These are phyloP conservation scores for Pseudotriccus pelzelni DNA, from an alignment of 2,797 vertebrate species.

Conservation along the genomic window DNA sequence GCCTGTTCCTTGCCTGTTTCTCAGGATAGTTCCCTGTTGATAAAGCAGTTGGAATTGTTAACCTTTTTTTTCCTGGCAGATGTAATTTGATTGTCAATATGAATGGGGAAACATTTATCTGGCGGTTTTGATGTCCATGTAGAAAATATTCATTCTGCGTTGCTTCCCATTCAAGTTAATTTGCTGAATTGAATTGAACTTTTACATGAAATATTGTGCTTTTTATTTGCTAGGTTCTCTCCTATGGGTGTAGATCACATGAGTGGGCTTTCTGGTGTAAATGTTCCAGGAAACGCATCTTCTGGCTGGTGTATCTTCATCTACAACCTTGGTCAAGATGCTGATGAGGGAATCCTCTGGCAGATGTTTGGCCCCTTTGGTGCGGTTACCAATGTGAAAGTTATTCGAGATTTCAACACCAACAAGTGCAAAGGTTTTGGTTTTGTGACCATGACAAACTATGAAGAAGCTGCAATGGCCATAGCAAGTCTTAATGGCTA, in stretches of 20 bases:
- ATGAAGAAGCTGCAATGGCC: constrained; percentile 99
- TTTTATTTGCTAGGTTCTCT: constrained; percentile 91
- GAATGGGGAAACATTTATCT: constrained; percentile 46
- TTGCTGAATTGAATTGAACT: constrained; percentile 62
- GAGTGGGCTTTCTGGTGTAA: constrained; percentile 90
- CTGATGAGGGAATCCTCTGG: constrained; percentile 98
- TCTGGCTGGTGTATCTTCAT: constrained; percentile 99
- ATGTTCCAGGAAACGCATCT: constrained; percentile 87
- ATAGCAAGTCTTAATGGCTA: constrained; percentile 98
- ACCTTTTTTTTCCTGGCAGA: constrained; percentile 17
- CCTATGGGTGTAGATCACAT: constrained; percentile 99
- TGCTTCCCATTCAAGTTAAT: constrained; percentile 56
- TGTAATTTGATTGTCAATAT: constrained; percentile 51
- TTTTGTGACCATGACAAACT: constrained; percentile 99
- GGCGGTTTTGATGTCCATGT: constrained; percentile 58
- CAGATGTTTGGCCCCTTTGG: constrained; percentile 99
- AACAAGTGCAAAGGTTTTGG: constrained; percentile 99
- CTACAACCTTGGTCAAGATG: constrained; percentile 98
- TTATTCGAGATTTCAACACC: constrained; percentile 99
- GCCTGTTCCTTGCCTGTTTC: neutral
- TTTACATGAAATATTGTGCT: constrained; percentile 78
- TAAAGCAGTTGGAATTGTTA: neutral
- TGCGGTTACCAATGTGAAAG: constrained; percentile 98
- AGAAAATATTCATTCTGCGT: constrained; percentile 60
- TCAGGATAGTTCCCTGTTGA: neutral